These are phyloP conservation scores for Lytechinus pictus DNA, from an alignment of 35 echinoderm and acorn worm genomes.

Conservation along the genomic window DNA sequence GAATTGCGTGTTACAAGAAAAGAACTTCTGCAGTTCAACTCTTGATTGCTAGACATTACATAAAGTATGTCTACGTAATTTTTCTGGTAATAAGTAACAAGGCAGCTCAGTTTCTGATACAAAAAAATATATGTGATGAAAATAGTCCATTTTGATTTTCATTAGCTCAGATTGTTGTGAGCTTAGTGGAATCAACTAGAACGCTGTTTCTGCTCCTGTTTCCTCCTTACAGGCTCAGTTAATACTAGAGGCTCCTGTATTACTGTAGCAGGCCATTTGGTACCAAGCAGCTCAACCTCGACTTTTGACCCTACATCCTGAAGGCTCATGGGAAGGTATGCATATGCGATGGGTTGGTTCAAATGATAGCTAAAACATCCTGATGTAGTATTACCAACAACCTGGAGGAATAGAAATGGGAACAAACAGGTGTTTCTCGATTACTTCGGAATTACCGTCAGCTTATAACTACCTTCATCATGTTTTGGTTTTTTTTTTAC, in stretches of 20 bases:
- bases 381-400: constrained; percentile 97
- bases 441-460: too few species aligned
- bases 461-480: too few species aligned
- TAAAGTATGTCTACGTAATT: too few species aligned
- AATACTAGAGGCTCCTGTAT: constrained; percentile 80
- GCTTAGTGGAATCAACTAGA: neutral
- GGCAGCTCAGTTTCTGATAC: neutral
- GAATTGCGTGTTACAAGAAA: neutral
- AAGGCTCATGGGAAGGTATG: constrained; percentile 85
- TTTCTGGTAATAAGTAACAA: neutral
- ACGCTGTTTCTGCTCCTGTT: neutral
- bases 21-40: neutral
- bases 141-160: neutral
- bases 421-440: neutral
- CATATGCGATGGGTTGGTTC: constrained; percentile 86
- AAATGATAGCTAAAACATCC: constrained; percentile 94
- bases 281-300: constrained; percentile 91
- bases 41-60: neutral
- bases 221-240: constrained; percentile 69
- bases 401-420: constrained; percentile 51
- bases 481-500: too few species aligned
- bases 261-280: constrained; percentile 76
- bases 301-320: constrained; percentile 74
- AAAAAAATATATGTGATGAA: neutral
- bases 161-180: neutral